Base-by-base conservation (phyloP, 2,888 invertebrate genomes). In the Hemicrepidius hirtus region DNA sequence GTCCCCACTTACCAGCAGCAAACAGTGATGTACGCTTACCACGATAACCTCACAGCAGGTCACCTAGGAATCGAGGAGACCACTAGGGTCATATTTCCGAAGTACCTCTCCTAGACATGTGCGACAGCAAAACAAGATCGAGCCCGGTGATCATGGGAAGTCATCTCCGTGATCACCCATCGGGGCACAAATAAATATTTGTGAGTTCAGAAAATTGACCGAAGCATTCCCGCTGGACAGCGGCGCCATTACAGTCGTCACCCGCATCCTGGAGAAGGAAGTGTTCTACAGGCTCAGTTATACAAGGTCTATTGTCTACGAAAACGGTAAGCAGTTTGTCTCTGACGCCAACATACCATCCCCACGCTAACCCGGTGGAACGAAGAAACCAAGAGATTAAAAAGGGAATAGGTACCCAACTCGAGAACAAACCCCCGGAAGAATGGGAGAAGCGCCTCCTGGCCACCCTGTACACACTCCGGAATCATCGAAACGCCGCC, bases 351-450 rank as follows among this genome's bases (percentile, higher is more conserved):
- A 69, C 74, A 0, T 79, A 79, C 53, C 79, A 80, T 53, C 78
- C 79, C 0, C 66, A 65, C 20, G 80, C 78, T 1, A 80, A 79
- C 53, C 77, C 78, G 1, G 74, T 73, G 1, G 75, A 81, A 53
- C 18, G 79, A 5, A 60, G 78, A 2, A 80, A 79, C 46, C 79
- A 80, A 32, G 78, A 79, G 20, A 71, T 81, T 0, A 81, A 80
- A 40, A 78, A 79, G 68, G 77, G 76, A 0, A 55, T 80, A 2
- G 10, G 49, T 0, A 40, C 32, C 10, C 63, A 37, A 0, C 28
- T 63, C 16, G 3, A 24, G 24, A 5, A 5, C n/a, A 24, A 3
- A 24, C 3, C 3, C 2, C 24, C 24, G 24, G 3, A 24, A 4
- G 18, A 0, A 41, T 79, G 63, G 74, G 76, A 37, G 63, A 24